These are phyloP conservation scores for Ptychoptera albimana DNA, from an alignment of 2,888 invertebrate species.

Conservation along the genomic window DNA sequence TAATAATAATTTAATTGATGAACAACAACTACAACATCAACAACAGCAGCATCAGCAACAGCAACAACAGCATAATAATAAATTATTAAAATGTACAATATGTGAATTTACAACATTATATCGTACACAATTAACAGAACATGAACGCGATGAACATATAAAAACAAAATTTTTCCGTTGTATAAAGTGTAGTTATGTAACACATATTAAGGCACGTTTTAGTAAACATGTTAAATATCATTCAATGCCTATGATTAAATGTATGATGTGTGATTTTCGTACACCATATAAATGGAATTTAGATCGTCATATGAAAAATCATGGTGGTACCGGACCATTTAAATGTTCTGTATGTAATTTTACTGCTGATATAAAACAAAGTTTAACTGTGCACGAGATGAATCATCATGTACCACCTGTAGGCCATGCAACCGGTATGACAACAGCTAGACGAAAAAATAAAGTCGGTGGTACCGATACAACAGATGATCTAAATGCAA, in stretches of 20 bases:
- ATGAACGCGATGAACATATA: slow-evolving; percentile 61
- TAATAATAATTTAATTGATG: slow-evolving; percentile 9
- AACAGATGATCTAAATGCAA: slow-evolving; percentile 13
- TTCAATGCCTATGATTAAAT: slow-evolving; percentile 89
- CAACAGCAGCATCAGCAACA: slow-evolving; percentile 3
- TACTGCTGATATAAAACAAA: slow-evolving; percentile 82
- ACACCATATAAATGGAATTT: slow-evolving; percentile 88
- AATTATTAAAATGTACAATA: slow-evolving; percentile 41
- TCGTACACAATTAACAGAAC: slow-evolving; percentile 44
- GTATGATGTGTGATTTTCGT: slow-evolving; percentile 82
- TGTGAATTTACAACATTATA: slow-evolving; percentile 52
- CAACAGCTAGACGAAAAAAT: slow-evolving; percentile 45
- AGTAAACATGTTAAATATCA: slow-evolving; percentile 89
- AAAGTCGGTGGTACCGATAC: slow-evolving; percentile 52
- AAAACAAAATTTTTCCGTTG: slow-evolving; percentile 72
- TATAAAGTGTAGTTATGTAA: slow-evolving; percentile 78
- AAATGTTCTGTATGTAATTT: slow-evolving; percentile 79
- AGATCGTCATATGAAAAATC: slow-evolving; percentile 85
- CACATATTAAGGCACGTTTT: slow-evolving; percentile 74
- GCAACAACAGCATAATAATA: slow-evolving; percentile 6
- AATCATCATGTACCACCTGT: slow-evolving; percentile 75
- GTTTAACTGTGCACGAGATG: slow-evolving; percentile 80
- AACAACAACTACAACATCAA: slow-evolving; percentile 5
- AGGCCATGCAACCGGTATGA: slow-evolving; percentile 41
- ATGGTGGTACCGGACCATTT: slow-evolving; percentile 71